Conservation (phyloP, 2,797 vertebrate genomes). For the Todus mexicanus region DNA sequence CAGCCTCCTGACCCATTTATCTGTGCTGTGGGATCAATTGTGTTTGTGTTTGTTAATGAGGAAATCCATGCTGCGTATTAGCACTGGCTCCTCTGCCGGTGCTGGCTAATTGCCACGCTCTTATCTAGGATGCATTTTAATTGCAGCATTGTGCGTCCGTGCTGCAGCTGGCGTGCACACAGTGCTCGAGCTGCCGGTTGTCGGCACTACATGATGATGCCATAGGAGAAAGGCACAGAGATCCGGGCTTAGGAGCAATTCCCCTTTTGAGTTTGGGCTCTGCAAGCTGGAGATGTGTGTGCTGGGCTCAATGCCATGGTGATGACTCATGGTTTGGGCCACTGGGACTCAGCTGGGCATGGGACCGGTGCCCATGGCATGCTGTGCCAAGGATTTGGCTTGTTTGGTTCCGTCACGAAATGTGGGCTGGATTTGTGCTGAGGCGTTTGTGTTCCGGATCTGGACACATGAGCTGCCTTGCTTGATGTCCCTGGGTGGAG, state of each 20-base stretch:
- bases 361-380: rapidly evolving
- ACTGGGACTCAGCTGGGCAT: rapidly evolving
- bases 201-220: background rate
- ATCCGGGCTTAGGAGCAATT: background rate
- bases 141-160: background rate
- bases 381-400: rapidly evolving
- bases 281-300: background rate
- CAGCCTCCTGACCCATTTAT: conserved; percentile 9
- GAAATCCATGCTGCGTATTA: conserved; percentile 73
- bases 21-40: background rate
- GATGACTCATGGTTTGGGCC: background rate
- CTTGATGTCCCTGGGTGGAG: background rate
- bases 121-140: conserved; percentile 28
- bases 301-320: rapidly evolving
- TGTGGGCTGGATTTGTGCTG: background rate
- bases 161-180: background rate
- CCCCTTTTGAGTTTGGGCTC: background rate
- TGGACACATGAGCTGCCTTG: rapidly evolving
- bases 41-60: conserved; percentile 74
- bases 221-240: background rate
- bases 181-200: background rate
- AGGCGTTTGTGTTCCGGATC: background rate
- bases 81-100: background rate
- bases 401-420: rapidly evolving
- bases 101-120: conserved; percentile 39